A percentile compares a stretch with the other conserved stretches of the same genome.
Conservation (phyloP, 2,888 invertebrate species). For the Aromia moschata region DNA sequence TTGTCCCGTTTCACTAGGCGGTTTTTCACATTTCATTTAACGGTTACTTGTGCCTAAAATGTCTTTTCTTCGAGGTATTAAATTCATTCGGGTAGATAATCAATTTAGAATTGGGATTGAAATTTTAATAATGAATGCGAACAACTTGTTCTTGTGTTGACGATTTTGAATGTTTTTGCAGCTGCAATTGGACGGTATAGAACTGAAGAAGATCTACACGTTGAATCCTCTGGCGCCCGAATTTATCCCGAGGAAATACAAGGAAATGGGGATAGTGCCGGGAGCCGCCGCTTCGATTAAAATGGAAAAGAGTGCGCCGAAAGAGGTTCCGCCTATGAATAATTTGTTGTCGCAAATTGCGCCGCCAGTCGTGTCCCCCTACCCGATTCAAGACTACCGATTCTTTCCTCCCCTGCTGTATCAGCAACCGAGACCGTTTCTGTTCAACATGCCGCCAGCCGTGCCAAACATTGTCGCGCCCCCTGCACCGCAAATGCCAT, state of each 20-base stretch:
- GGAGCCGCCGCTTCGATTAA: constrained; percentile 25
- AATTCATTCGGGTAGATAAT: no score
- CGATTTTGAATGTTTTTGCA: constrained; percentile 27
- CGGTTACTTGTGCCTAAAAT: no score
- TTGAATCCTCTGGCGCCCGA: constrained; percentile 86
- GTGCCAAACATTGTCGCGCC: constrained; percentile 38
- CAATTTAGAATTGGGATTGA: no score
- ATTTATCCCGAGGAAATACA: constrained; percentile 74
- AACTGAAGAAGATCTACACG: constrained; percentile 77
- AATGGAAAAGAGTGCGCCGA: constrained; percentile 26
- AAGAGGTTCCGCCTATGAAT: constrained; percentile 30
- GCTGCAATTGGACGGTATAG: constrained; percentile 76
- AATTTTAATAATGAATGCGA: no score
- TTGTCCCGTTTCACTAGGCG: no score
- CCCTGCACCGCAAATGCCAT: constrained; percentile 32
- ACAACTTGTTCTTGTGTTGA: no score
- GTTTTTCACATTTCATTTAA: no score
- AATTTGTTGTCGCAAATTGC: constrained; percentile 33
- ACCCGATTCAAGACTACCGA: constrained; percentile 37
- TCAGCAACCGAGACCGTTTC: constrained; percentile 42
- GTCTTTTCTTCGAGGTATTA: no score
- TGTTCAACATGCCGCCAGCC: constrained; percentile 43
- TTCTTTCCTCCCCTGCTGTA: constrained; percentile 42
- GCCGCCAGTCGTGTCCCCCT: constrained; percentile 36
- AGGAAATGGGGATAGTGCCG: constrained; percentile 48